Evolutionary conservation across 92 coral and sea anemone species (phyloP), one percentile per base, ranked within the genome.

Genomic region (Chrysogorgia sp.): DNA sequence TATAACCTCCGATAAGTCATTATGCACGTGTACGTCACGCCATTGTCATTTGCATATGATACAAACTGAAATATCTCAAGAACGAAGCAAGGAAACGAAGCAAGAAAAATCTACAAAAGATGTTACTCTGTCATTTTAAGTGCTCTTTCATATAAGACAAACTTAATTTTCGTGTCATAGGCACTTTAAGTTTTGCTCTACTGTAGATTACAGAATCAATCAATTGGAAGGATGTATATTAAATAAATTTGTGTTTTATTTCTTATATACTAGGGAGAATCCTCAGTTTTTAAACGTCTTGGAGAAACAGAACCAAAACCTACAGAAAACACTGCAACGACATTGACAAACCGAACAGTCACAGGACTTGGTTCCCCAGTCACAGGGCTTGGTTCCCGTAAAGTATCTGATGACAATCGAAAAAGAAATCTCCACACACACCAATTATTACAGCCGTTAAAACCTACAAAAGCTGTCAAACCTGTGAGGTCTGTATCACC

Each of bases 401-500:
- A 53, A 12, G 65, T 72, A 0, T 53, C 79, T 48, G 65, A 34
- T 20, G 66, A 71, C 21, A 48, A 47, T 28, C 8, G 35, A 1
- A 53, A 69, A 37, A 34, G 20, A 69, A 55, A 45, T 26, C 20
- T 48, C 10, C 45, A 69, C 25, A 45, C 76, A 21, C 96, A 90
- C 58, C 86, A 92, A 41, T 90, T 85, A 8, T 52, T 91, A 19
- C 81, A 78, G 40, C 90, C 96, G 30, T 77, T 75, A 22, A 83
- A 85, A 75, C 68, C 81, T 40, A 88, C 86, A 63, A 81, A 77
- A 34, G 83, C 90, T 43, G 92, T 76, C 43, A 89, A 91, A 67
- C 92, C 96, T 19, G 89, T 88, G 63, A 91, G 88, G 69, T 85
- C 89, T 0, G 89, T 88, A 14, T 81, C 87, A 70, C 90, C 96